These are phyloP conservation scores for Jaculus jaculus DNA, from an alignment of 2,113 vertebrate genomes.

Conservation along the genomic window DNA sequence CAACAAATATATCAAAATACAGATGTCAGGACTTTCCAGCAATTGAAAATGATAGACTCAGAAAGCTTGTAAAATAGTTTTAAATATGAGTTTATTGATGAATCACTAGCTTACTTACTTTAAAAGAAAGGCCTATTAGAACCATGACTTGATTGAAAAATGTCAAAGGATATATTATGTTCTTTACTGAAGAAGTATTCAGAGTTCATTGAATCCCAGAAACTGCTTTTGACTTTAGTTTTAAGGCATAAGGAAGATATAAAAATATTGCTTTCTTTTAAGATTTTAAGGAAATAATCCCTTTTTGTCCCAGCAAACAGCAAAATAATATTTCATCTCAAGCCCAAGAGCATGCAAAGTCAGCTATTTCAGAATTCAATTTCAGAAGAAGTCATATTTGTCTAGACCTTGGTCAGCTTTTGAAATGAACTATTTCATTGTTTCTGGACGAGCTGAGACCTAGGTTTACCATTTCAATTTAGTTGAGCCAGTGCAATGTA, in stretches of 20 bases:
- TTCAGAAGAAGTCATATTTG: conserved; percentile 67
- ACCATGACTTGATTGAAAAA: neutral
- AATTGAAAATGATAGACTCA: neutral
- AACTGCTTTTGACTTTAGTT: neutral
- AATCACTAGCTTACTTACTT: neutral
- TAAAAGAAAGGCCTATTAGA: neutral
- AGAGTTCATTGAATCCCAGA: neutral
- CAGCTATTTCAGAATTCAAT: conserved; percentile 60
- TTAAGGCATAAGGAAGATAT: neutral
- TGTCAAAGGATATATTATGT: neutral
- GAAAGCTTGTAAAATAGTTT: neutral
- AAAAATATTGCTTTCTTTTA: conserved; percentile 35
- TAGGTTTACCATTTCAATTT: conserved; percentile 67
- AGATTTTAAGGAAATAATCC: neutral
- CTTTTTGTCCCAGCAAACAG: conserved; percentile 17
- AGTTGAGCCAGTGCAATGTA: conserved; percentile 17
- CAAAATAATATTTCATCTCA: conserved; percentile 58
- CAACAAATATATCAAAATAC: neutral
- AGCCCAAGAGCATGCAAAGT: conserved; percentile 50
- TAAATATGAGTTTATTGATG: neutral
- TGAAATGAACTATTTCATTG: conserved; percentile 70
- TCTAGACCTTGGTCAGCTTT: conserved; percentile 58
- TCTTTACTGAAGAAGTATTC: neutral
- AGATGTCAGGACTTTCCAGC: neutral
- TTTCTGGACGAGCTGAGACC: conserved; percentile 68